A percentile compares a stretch with the other conserved stretches of the same genome.
Conservation (phyloP, 1,140 invertebrate species). For the Chelonus insularis region DNA sequence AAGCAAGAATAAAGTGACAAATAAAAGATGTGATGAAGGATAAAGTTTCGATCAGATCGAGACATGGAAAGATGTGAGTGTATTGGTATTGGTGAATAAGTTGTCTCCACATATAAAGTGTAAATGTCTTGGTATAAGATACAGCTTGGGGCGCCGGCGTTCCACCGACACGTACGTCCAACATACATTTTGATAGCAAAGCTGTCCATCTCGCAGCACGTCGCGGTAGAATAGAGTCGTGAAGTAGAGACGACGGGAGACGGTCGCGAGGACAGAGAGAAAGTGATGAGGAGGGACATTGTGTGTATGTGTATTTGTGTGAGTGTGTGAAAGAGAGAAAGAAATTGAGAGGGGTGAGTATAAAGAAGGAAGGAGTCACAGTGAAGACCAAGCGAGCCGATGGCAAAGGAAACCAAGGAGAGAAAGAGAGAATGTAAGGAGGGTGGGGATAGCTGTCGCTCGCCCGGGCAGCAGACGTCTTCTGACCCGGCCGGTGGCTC, state of each 20-base stretch:
- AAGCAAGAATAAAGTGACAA: constrained; percentile 10
- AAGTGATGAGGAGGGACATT: constrained; percentile 8
- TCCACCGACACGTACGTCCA: constrained; percentile 26
- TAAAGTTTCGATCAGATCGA: constrained; percentile 11
- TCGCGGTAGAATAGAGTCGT: constrained; percentile 50
- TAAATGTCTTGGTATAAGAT: constrained; percentile 8
- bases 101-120: not conserved
- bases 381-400: constrained; percentile 33
- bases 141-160: constrained; percentile 38
- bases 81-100: not conserved
- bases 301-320: not conserved
- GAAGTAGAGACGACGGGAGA: constrained; percentile 36
- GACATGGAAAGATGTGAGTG: not conserved
- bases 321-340: not conserved
- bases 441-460: constrained; percentile 56
- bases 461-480: constrained; percentile 60
- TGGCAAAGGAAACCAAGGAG: constrained; percentile 34
- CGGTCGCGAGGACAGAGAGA: not conserved
- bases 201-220: constrained; percentile 51
- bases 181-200: constrained; percentile 34
- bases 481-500: constrained; percentile 59
- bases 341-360: not conserved
- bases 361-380: constrained; percentile 23
- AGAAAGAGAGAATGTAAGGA: constrained; percentile 41
- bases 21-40: constrained; percentile 15